Evolutionary conservation across 2,113 vertebrate genomes (phyloP).

Genomic region (Anoura caudifer): DNA sequence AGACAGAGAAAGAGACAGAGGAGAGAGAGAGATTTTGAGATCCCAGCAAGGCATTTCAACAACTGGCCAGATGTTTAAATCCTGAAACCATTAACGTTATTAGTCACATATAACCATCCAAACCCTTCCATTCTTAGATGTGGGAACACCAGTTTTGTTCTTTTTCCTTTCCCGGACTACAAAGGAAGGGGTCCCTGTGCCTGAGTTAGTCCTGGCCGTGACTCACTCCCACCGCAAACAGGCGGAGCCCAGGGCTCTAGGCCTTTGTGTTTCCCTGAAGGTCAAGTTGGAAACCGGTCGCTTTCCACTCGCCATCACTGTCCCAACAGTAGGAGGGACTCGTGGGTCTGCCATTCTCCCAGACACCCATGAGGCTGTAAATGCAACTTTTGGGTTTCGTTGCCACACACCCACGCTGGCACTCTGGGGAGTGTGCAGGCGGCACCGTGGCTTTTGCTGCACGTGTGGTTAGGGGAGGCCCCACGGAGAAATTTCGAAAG

Average conservation of each 20-base stretch:
- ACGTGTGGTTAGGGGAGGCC: not conserved
- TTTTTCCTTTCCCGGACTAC: not conserved
- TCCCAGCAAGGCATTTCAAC: not conserved
- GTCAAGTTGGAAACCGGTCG: not conserved
- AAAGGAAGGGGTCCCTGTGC: not conserved
- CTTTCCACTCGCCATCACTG: not conserved
- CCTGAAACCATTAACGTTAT: not conserved
- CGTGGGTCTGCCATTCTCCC: not conserved
- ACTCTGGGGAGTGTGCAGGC: not conserved
- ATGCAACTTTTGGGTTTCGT: not conserved
- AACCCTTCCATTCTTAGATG: not conserved
- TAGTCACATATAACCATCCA: not conserved
- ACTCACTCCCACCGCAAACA: not conserved
- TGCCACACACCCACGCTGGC: not conserved
- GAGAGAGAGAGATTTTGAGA: not conserved
- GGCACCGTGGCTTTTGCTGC: not conserved
- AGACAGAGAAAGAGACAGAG: too few relatives aligned
- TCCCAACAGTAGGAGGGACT: not conserved
- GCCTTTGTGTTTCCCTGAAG: not conserved
- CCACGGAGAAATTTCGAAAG: not conserved
- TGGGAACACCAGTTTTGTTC: not conserved
- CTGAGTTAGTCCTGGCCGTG: not conserved
- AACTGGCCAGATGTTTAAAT: not conserved
- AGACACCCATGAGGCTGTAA: not conserved
- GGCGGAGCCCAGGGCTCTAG: accelerated